A percentile compares a stretch with the other conserved stretches of the same genome.
phyloP scores from a whole-genome alignment of 2,113 vertebrate species.

The Thermophis baileyi region DNA sequence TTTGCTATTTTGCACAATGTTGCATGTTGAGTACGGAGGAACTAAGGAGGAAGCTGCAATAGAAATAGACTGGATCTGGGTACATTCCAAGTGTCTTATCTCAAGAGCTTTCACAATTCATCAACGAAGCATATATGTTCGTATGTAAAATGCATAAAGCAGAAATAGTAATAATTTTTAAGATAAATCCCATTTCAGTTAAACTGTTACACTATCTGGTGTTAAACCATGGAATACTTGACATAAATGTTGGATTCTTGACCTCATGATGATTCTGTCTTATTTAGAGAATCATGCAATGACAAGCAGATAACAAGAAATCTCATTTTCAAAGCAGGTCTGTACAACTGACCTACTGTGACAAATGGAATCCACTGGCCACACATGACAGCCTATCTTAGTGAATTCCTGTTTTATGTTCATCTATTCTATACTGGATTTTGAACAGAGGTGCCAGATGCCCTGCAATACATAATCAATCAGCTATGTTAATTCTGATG shows the following conservation, averaged over 20 bases:
- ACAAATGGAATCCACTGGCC: not conserved
- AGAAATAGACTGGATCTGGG: not conserved
- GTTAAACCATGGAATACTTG: not conserved
- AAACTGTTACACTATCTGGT: not conserved
- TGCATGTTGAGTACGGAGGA: too few relatives aligned
- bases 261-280: not conserved
- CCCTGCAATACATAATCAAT: not conserved
- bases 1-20: not conserved
- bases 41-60: not conserved
- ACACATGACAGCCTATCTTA: not conserved
- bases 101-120: not conserved
- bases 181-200: not conserved
- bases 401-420: not conserved
- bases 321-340: not conserved
- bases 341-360: not conserved
- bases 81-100: not conserved
- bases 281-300: not conserved
- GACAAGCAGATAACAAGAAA: not conserved
- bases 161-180: not conserved
- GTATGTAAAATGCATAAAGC: not conserved
- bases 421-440: not conserved
- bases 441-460: not conserved
- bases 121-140: not conserved
- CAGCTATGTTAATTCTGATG: not conserved
- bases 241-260: not conserved